phyloP scores from a whole-genome alignment of 2,797 vertebrate genomes.

The Sebastes matsubarae region DNA sequence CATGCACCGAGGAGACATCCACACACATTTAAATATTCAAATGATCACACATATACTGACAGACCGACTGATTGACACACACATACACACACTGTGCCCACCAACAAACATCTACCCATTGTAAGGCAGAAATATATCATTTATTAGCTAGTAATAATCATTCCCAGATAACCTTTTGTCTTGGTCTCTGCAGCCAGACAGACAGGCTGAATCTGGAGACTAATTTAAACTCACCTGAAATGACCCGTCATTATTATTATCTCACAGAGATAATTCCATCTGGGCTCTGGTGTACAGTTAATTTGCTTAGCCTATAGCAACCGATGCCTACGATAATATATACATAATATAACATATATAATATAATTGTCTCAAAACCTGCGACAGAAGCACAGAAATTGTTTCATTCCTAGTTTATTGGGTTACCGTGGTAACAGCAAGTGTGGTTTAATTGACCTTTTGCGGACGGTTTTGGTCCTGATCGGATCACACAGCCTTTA shows the following conservation, averaged over 20 bases:
- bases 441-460: neutral
- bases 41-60: neutral
- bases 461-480: neutral
- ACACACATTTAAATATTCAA: conserved; percentile 9
- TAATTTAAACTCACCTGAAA: conserved; percentile 36
- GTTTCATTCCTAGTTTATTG: neutral
- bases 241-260: conserved; percentile 10
- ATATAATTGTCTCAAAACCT: neutral
- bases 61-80: neutral
- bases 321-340: neutral
- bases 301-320: neutral
- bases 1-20: conserved; percentile 20
- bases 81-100: neutral
- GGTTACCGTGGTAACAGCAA: neutral
- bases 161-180: conserved; percentile 21
- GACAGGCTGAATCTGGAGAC: conserved; percentile 15
- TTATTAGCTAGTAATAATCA: conserved; percentile 20
- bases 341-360: neutral
- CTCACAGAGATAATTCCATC: neutral
- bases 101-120: neutral
- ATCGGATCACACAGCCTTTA: neutral
- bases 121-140: neutral
- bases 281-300: neutral
- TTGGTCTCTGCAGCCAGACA: conserved; percentile 16
- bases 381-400: neutral